A percentile compares a stretch with the other conserved stretches of the same genome.
These are phyloP conservation scores for Catagonus wagneri DNA, from an alignment of 2,113 vertebrate species.

Conservation along the genomic window DNA sequence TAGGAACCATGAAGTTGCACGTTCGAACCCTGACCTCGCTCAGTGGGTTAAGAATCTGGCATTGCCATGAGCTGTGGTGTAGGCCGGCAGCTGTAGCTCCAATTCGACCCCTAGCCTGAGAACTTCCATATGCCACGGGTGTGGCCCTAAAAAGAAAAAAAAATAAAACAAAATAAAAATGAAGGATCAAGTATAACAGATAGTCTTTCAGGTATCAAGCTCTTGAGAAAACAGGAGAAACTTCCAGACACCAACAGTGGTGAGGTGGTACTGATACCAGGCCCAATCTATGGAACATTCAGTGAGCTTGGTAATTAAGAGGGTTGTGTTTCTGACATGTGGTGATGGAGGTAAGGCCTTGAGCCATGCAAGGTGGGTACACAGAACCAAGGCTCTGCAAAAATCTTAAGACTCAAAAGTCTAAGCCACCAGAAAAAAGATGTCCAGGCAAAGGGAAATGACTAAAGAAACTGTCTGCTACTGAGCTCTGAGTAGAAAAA, in stretches of 20 bases:
- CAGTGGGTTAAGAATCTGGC: too few species aligned
- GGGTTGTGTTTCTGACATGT: background rate
- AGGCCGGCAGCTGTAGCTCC: too few species aligned
- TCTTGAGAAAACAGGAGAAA: background rate
- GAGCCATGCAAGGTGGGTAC: background rate
- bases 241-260: background rate
- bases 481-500: background rate
- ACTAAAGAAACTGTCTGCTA: background rate
- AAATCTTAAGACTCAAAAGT: background rate
- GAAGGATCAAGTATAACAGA: background rate
- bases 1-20: too few species aligned
- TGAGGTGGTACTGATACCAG: background rate
- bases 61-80: too few species aligned
- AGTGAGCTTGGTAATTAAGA: background rate
- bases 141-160: too few species aligned
- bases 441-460: background rate
- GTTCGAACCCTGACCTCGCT: too few species aligned
- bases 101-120: too few species aligned
- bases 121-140: too few species aligned
- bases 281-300: background rate
- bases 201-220: background rate
- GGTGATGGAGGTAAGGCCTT: background rate
- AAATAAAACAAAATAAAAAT: background rate
- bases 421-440: background rate
- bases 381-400: background rate